phyloP scores from a whole-genome alignment of 2,888 invertebrate genomes.

The Nymphalis urticae region DNA sequence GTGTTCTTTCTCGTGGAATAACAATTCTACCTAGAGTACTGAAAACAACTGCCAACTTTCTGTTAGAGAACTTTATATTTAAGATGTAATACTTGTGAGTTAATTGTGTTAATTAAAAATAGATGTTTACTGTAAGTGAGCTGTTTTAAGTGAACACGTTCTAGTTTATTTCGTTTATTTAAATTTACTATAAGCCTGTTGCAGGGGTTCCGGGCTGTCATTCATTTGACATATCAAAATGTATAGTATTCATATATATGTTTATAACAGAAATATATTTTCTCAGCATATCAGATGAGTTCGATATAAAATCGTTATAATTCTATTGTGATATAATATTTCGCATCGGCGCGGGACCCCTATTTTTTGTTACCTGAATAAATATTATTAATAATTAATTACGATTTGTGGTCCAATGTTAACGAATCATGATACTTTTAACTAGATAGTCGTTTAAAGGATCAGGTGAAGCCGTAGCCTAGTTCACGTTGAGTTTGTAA shows the following conservation, averaged over 20 bases:
- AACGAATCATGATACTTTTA: slow-evolving; percentile 77
- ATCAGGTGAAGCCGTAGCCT: slow-evolving; percentile 63
- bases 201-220: slow-evolving; percentile 58
- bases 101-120: slow-evolving; percentile 74
- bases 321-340: slow-evolving; percentile 38
- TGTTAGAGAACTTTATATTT: slow-evolving; percentile 61
- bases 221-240: slow-evolving; percentile 62
- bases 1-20: slow-evolving; percentile 57
- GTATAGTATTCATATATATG: slow-evolving; percentile 27
- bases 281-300: slow-evolving; percentile 61
- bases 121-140: slow-evolving; percentile 71
- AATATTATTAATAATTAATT: slow-evolving; percentile 78
- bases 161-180: slow-evolving; percentile 78
- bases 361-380: slow-evolving; percentile 82
- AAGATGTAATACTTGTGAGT: slow-evolving; percentile 71
- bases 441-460: slow-evolving; percentile 74
- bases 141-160: slow-evolving; percentile 69
- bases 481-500: slow-evolving; percentile 55
- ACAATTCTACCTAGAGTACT: slow-evolving; percentile 61
- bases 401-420: slow-evolving; percentile 82
- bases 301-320: slow-evolving; percentile 9
- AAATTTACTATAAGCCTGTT: slow-evolving; percentile 69
- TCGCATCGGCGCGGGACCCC: slow-evolving; percentile 58
- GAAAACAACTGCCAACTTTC: slow-evolving; percentile 77
- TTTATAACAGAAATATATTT: slow-evolving; percentile 43